A percentile compares a stretch with the other conserved stretches of the same genome.
Conservation (phyloP, 2,797 vertebrate species). For the Diplodus sargus region DNA sequence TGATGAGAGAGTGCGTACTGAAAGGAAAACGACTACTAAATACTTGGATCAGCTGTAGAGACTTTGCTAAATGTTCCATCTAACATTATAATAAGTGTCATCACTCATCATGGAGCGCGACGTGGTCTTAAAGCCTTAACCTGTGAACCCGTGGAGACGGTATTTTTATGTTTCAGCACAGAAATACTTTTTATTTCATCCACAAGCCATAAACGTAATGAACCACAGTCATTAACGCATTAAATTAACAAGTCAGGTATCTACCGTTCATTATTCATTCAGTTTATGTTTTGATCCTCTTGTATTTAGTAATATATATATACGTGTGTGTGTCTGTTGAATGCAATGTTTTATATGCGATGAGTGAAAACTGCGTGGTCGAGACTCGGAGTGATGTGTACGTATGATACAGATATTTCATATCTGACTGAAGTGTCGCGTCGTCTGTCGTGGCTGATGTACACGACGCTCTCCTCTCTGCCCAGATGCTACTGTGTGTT, state of each 20-base stretch:
- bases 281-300: constrained; percentile 23
- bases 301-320: constrained; percentile 66
- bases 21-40: constrained; percentile 3
- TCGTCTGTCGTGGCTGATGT: constrained; percentile 49
- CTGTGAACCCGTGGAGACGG: constrained; percentile 24
- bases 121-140: constrained; percentile 14
- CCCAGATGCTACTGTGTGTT: constrained; percentile 70
- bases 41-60: neutral
- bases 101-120: neutral
- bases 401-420: constrained; percentile 55
- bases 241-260: constrained; percentile 34
- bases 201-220: constrained; percentile 31
- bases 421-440: constrained; percentile 51
- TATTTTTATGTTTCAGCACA: neutral
- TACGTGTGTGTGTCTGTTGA: constrained; percentile 25
- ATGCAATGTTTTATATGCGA: constrained; percentile 52
- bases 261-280: constrained; percentile 25
- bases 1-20: neutral
- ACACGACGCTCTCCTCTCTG: constrained; percentile 42
- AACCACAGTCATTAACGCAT: constrained; percentile 18
- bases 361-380: constrained; percentile 34
- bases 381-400: constrained; percentile 45
- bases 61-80: too few species aligned
- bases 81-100: too few species aligned
- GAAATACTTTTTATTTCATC: constrained; percentile 8